Conservation (phyloP, 2,113 vertebrate species). For the Osmerus eperlanus region DNA sequence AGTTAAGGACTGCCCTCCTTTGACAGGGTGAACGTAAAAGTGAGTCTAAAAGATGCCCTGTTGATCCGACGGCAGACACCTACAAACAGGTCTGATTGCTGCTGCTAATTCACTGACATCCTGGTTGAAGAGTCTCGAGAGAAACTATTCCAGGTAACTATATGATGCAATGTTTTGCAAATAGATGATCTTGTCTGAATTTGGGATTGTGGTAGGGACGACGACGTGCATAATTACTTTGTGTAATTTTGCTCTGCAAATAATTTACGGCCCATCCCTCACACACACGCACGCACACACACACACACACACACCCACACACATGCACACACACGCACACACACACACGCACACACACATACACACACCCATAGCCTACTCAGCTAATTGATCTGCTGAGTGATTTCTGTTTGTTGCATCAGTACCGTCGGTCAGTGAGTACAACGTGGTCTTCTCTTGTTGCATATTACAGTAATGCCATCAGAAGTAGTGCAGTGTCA, state of each 20-base stretch:
- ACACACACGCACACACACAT: not conserved
- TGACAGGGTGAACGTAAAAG: no score
- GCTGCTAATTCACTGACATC: no score
- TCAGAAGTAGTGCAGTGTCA: conserved; percentile 16
- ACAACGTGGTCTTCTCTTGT: conserved; percentile 5
- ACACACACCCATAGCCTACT: not conserved
- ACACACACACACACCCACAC: not conserved
- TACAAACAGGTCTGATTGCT: no score
- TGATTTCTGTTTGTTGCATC: conserved; percentile 48
- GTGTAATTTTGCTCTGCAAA: not conserved
- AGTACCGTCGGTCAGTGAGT: conserved; percentile 26
- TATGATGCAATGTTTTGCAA: conserved; percentile 12
- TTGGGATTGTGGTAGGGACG: not conserved
- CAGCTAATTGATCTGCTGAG: conserved; percentile 32
- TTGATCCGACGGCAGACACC: no score
- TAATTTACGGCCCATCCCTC: not conserved
- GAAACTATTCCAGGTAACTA: not conserved
- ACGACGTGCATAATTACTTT: not conserved
- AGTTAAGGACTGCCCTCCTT: no score
- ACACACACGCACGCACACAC: not conserved
- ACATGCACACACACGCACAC: not conserved
- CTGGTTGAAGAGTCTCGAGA: no score
- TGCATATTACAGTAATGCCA: conserved; percentile 3
- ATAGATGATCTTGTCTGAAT: not conserved
- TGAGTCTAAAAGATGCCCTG: no score